Percentiles rank a stretch among this genome's conserved stretches.
phyloP scores from a whole-genome alignment of 2,113 vertebrate species.

The Elaphurus davidianus region DNA sequence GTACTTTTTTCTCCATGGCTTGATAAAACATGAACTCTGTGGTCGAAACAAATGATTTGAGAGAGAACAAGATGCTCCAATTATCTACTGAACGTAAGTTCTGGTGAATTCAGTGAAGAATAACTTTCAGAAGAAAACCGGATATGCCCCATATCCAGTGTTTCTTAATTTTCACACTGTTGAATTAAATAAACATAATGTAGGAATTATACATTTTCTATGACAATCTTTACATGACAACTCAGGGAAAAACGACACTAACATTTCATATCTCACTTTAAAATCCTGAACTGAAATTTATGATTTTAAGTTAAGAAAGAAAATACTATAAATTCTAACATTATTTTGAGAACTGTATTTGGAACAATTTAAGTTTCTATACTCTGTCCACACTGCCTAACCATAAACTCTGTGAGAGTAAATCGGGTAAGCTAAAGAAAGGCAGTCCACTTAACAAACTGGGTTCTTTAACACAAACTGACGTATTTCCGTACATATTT shows the following conservation, averaged over 20 bases:
- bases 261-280: not conserved
- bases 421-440: conserved; percentile 52
- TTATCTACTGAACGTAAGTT: not conserved
- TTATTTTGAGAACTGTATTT: not conserved
- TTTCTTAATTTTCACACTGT: not conserved
- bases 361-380: not conserved
- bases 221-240: not conserved
- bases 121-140: not conserved
- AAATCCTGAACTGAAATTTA: not conserved
- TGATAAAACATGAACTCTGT: not conserved
- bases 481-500: conserved; percentile 84
- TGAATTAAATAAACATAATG: not conserved
- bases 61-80: not conserved
- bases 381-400: not conserved
- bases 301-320: not conserved
- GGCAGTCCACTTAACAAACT: conserved; percentile 69
- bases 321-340: not conserved
- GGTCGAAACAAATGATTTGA: not conserved
- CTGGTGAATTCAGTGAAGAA: not conserved
- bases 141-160: not conserved
- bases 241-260: not conserved
- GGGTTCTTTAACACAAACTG: conserved; percentile 74
- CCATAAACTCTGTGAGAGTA: conserved; percentile 10
- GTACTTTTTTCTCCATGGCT: not conserved
- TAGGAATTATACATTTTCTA: not conserved